Percentiles rank a stretch among this genome's conserved stretches.
Conservation (phyloP, 1,140 invertebrate species). For the Drosophila lacteicornis region DNA sequence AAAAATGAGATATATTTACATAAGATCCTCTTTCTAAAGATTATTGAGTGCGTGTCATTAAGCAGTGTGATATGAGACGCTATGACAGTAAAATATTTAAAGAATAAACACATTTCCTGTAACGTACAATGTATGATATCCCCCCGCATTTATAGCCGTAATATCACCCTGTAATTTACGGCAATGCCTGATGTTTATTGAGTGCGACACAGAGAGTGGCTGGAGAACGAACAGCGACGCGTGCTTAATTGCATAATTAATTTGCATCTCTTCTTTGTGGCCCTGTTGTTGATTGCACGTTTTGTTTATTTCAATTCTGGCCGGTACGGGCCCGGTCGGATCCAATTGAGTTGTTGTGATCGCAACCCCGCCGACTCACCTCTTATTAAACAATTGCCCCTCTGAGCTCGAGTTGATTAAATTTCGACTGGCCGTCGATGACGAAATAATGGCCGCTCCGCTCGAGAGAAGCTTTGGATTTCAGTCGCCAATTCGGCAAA, state of each 20-base stretch:
- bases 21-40: too few species aligned
- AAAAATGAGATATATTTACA: too few species aligned
- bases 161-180: conserved; percentile 15
- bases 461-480: conserved; percentile 25
- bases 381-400: background rate
- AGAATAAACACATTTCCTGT: too few species aligned
- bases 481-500: conserved; percentile 22
- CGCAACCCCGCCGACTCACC: background rate
- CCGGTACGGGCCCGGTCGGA: background rate
- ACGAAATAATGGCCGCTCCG: conserved; percentile 14
- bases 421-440: conserved; percentile 26
- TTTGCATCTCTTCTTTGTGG: conserved; percentile 51
- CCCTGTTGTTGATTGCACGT: conserved; percentile 64
- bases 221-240: conserved; percentile 45
- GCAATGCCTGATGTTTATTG: conserved; percentile 62
- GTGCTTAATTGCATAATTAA: conserved; percentile 81
- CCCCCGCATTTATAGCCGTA: background rate
- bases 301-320: conserved; percentile 74
- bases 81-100: too few species aligned
- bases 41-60: too few species aligned
- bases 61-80: too few species aligned
- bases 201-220: conserved; percentile 18
- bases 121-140: too few species aligned
- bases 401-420: conserved; percentile 4
- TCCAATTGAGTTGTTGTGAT: conserved; percentile 50